Percentiles rank a stretch among this genome's conserved stretches.
Conservation (phyloP, 2,797 vertebrate genomes). For the Thamnophis elegans region DNA sequence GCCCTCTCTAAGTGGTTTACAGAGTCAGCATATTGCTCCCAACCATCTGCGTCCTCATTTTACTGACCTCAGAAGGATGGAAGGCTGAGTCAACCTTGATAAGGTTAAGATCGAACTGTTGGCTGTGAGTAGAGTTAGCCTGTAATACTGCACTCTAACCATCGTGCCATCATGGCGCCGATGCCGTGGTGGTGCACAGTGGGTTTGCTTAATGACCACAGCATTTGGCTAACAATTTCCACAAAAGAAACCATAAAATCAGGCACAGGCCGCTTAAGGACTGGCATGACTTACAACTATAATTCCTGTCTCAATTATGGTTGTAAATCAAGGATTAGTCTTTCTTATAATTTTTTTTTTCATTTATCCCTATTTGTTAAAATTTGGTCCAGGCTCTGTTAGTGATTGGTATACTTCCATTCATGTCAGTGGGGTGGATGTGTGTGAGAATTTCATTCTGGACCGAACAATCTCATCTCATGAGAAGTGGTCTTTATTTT, state of each 20-base stretch:
- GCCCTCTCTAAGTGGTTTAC: background rate
- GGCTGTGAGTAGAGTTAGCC: background rate
- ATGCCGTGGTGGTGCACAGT: too few species aligned
- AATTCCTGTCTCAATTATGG: too few species aligned
- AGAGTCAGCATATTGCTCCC: background rate
- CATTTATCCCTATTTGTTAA: background rate
- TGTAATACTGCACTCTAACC: too few species aligned
- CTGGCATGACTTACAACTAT: too few species aligned
- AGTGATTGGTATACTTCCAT: background rate
- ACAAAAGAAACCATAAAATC: too few species aligned
- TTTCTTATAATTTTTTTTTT: background rate
- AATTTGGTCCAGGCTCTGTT: background rate
- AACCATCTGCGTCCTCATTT: background rate
- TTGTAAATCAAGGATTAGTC: background rate
- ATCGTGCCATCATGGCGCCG: too few species aligned
- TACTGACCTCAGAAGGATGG: background rate
- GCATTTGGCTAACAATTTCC: too few species aligned
- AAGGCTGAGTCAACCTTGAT: background rate
- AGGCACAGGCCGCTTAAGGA: too few species aligned
- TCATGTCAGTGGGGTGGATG: background rate
- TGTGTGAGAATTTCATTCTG: background rate
- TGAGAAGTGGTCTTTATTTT: background rate
- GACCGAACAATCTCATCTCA: background rate
- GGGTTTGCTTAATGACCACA: too few species aligned
- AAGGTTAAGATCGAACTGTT: too few species aligned